Base-by-base conservation (phyloP, 2,888 invertebrate genomes). In the Platycheirus albimanus region DNA sequence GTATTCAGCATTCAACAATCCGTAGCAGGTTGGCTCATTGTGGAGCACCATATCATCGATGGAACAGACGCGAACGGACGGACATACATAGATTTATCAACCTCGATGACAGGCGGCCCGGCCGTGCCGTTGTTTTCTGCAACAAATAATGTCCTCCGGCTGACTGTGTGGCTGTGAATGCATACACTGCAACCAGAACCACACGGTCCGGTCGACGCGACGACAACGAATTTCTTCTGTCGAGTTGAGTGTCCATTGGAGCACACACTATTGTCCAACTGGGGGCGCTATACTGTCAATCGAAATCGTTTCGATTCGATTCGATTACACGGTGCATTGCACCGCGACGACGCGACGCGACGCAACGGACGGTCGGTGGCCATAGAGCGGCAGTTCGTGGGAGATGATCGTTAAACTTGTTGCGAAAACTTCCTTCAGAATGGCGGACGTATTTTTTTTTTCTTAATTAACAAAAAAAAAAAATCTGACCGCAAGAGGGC, bases 261-360 rank as follows among this genome's bases (percentile, higher is more conserved):
- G 28, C 67, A 76, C 81, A 71, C 61, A 41, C 43, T 64, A 61
- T 63, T 71, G 66, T 71, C 78, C 78, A 77, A 72, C 83, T 52
- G 78, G 78, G 83, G 83, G 83, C 83, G 72, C 83, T 78, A 69
- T 72, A 74, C 83, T 78, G 83, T 83, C 83, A 81, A 81, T 81
- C 81, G 77, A 49, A 76, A 77, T 81, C 61, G 81, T 66, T 72
- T 56, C 64, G 72, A 74, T 72, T 63, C 83, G 78, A 83, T 78
- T 69, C 83, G 72, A 83, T 78, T 78, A 69, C 67, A 72, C 69
- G 83, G 78, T 72, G 72, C 78, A 72, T 43, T 83, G 77, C 67
- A 83, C 77, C 54, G n/a, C n/a, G n/a, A n/a, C n/a, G n/a, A n/a
- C n/a, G n/a, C n/a, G n/a, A n/a, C n/a, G n/a, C n/a, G n/a, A n/a